These are phyloP conservation scores for Leptocoma aspasia DNA, from an alignment of 2,113 vertebrate species.

Conservation along the genomic window DNA sequence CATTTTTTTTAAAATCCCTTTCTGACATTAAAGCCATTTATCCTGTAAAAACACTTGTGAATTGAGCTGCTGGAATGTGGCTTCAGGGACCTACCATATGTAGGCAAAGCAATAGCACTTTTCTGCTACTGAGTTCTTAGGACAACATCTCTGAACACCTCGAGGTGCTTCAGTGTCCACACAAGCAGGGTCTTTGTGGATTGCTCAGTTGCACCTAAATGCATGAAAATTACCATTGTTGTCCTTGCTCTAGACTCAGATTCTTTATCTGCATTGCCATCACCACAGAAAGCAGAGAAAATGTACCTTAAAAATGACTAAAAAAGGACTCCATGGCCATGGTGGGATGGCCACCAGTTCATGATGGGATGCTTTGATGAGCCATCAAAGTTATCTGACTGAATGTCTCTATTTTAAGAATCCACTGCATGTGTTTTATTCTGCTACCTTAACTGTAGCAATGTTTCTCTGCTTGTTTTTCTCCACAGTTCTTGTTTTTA, in stretches of 20 bases:
- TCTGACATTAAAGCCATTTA: neutral
- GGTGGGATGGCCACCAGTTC: neutral
- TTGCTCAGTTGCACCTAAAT: neutral
- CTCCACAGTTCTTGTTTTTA: neutral
- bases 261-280: neutral
- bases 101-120: neutral
- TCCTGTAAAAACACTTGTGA: neutral
- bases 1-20: neutral
- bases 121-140: neutral
- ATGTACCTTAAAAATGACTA: neutral
- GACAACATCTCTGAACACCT: neutral
- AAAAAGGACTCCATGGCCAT: neutral
- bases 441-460: neutral
- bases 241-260: neutral
- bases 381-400: neutral
- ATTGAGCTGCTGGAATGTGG: neutral
- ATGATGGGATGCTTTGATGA: neutral
- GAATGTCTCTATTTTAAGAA: neutral
- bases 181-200: neutral
- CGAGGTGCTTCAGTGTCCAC: neutral
- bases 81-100: neutral
- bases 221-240: neutral
- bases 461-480: neutral
- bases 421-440: neutral
- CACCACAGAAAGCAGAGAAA: neutral